Evolutionary conservation across 2,113 vertebrate species (phyloP).

Genomic region (Archilochus colubris): DNA sequence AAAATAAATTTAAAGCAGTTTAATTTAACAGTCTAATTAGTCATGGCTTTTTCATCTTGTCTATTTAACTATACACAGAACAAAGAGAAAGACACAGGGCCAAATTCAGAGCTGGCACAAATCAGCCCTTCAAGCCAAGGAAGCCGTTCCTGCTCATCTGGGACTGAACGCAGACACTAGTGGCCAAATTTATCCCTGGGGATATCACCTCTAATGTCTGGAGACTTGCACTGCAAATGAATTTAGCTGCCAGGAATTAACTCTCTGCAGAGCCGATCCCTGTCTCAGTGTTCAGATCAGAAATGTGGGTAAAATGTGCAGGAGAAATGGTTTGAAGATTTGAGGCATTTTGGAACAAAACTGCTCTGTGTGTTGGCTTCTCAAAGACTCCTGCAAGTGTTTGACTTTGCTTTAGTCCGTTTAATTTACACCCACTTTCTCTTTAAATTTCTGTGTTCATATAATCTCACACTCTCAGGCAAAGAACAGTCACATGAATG

Average conservation of each 20-base stretch:
- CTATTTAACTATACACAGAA: constrained; percentile 54
- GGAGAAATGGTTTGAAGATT: not conserved
- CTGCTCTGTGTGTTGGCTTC: not conserved
- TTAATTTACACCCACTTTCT: not conserved
- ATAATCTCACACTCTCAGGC: not conserved
- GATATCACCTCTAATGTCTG: not conserved
- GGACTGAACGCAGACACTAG: not conserved
- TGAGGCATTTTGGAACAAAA: not conserved
- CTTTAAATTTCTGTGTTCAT: not conserved
- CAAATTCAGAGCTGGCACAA: constrained; percentile 37
- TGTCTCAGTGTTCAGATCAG: not conserved
- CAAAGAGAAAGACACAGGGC: constrained; percentile 63
- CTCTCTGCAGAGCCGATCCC: not conserved
- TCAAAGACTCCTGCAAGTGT: not conserved
- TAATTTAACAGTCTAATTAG: constrained; percentile 82
- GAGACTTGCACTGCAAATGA: not conserved
- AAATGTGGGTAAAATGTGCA: fast-evolving
- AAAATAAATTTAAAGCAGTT: constrained; percentile 80
- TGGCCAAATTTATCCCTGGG: not conserved
- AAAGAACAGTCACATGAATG: not conserved
- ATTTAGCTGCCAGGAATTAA: not conserved
- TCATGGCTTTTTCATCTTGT: constrained; percentile 75
- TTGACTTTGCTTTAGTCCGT: not conserved
- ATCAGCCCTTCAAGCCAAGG: not conserved
- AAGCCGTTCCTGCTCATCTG: constrained; percentile 15